These are phyloP conservation scores for Synanthedon myopaeformis DNA, from an alignment of 2,888 invertebrate species.

Conservation along the genomic window DNA sequence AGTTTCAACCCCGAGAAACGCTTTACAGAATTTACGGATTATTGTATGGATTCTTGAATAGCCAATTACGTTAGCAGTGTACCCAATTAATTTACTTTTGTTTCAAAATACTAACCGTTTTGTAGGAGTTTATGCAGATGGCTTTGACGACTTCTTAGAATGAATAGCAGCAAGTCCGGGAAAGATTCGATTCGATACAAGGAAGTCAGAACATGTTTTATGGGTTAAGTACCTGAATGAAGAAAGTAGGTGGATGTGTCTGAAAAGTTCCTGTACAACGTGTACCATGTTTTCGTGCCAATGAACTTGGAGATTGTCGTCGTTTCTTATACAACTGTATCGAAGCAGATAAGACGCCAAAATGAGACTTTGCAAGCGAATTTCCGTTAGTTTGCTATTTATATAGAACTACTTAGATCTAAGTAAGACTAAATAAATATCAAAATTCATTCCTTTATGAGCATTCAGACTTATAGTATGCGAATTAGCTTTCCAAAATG, in stretches of 20 bases:
- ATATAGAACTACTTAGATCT: too few relatives aligned
- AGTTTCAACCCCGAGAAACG: background rate
- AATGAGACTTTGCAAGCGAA: slow-evolving; percentile 4
- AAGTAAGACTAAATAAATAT: too few relatives aligned
- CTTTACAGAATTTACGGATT: background rate
- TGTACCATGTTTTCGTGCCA: slow-evolving; percentile 34
- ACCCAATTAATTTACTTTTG: background rate
- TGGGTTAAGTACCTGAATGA: background rate
- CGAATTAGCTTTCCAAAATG: too few relatives aligned
- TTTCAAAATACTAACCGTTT: background rate
- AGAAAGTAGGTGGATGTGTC: slow-evolving; percentile 8
- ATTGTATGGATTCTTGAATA: background rate
- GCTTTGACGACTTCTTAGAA: background rate
- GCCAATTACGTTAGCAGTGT: background rate
- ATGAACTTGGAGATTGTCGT: slow-evolving; percentile 45
- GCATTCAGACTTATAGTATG: too few relatives aligned
- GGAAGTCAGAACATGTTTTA: background rate
- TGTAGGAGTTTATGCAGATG: background rate
- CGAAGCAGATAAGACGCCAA: slow-evolving; percentile 32
- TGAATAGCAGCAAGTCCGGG: background rate
- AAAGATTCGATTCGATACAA: background rate
- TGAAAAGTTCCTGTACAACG: slow-evolving; percentile 16
- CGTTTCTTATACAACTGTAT: slow-evolving; percentile 35
- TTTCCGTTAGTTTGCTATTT: slow-evolving; percentile 6
- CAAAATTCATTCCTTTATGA: too few relatives aligned